phyloP scores from a whole-genome alignment of 2,113 vertebrate species.

The Lophochroa leadbeateri region DNA sequence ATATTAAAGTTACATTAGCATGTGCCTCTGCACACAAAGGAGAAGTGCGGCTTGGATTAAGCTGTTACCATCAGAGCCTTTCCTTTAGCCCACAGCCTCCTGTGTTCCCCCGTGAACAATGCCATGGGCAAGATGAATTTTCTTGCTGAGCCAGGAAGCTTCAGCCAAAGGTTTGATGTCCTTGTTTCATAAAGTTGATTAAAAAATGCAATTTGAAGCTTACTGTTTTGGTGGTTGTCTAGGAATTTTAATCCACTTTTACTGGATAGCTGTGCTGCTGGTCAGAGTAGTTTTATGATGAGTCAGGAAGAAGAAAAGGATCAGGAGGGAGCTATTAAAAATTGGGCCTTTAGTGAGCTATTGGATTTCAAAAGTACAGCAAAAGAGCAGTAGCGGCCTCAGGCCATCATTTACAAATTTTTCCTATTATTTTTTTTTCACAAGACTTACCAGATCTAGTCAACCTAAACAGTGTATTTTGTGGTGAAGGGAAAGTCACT shows the following conservation, averaged over 20 bases:
- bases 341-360: background rate
- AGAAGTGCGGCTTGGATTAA: background rate
- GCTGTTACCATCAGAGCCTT: background rate
- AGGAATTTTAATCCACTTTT: conserved; percentile 22
- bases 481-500: background rate
- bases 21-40: background rate
- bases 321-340: background rate
- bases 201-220: background rate
- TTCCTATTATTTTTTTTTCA: background rate
- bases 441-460: background rate
- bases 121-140: background rate
- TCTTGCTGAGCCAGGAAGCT: background rate
- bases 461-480: background rate
- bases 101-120: background rate
- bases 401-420: background rate
- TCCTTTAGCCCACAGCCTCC: background rate
- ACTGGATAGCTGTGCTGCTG: background rate
- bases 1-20: background rate
- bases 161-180: background rate
- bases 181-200: background rate
- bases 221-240: background rate
- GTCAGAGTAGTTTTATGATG: background rate
- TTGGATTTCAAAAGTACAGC: background rate
- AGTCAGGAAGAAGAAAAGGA: background rate
- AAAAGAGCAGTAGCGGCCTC: background rate